Percentiles rank a stretch among this genome's conserved stretches.
These are phyloP conservation scores for Andrena minutula DNA, from an alignment of 2,888 invertebrate genomes.

Conservation along the genomic window DNA sequence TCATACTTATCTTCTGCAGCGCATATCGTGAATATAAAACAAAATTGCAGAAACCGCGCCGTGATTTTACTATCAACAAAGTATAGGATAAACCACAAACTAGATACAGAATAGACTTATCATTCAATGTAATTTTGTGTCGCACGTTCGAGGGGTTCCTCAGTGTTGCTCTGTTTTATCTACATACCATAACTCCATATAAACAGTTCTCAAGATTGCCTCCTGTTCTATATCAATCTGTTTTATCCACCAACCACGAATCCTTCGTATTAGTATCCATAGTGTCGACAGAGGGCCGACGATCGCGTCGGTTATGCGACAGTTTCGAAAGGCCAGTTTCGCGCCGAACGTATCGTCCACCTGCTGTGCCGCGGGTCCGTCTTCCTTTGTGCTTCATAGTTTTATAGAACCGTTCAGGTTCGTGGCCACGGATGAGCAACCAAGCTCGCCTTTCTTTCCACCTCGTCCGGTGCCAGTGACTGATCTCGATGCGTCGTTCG, in stretches of 20 bases:
- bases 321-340: constrained; percentile 68
- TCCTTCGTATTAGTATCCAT: constrained; percentile 33
- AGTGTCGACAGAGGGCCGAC: constrained; percentile 47
- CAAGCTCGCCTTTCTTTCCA: background rate
- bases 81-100: too few species aligned
- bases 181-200: too few species aligned
- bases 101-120: too few species aligned
- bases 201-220: background rate
- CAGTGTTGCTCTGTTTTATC: too few species aligned
- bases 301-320: constrained; percentile 5
- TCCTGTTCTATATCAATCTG: background rate
- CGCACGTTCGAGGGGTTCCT: too few species aligned
- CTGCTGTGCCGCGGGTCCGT: background rate
- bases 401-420: background rate
- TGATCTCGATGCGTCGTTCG: constrained; percentile 23
- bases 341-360: constrained; percentile 53
- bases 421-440: constrained; percentile 3
- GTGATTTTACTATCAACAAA: too few species aligned
- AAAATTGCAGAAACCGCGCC: too few species aligned
- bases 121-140: too few species aligned
- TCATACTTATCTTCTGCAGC: too few species aligned
- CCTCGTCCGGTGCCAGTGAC: background rate
- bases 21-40: too few species aligned
- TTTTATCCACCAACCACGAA: background rate
- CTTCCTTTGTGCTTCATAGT: background rate